Conservation (phyloP, 2,888 invertebrate genomes). For the Synanthedon tipuliformis region DNA sequence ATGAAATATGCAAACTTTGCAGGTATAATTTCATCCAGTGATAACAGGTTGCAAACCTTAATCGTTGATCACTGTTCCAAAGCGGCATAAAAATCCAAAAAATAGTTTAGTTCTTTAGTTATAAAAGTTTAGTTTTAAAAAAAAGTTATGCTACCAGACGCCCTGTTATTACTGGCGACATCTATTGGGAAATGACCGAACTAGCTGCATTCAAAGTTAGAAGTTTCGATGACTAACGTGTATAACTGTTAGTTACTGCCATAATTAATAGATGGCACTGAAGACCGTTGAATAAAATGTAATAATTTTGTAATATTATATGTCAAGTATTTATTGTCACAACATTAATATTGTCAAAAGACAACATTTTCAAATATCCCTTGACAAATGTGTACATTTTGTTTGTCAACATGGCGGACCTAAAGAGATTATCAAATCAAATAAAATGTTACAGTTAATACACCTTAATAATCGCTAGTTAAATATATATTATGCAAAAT, state of each 20-base stretch:
- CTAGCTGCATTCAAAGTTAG: not conserved
- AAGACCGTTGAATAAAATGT: not conserved
- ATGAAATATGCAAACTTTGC: too few species aligned
- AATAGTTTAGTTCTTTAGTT: too few species aligned
- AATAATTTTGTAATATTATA: not conserved
- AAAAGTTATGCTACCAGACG: too few species aligned
- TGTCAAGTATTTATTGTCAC: too few species aligned
- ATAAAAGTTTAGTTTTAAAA: too few species aligned
- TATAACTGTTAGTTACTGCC: not conserved
- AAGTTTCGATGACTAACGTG: too few species aligned
- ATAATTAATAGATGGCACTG: not conserved
- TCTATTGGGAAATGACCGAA: too few species aligned
- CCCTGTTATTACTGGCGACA: too few species aligned
- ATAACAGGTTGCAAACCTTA: too few species aligned
- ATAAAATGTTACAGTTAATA: slow-evolving; percentile 25
- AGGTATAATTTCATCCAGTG: too few species aligned
- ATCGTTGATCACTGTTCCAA: too few species aligned
- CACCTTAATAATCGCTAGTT: not conserved
- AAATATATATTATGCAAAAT: slow-evolving; percentile 12
- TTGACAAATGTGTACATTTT: not conserved
- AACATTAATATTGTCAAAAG: not conserved
- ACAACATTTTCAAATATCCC: not conserved
- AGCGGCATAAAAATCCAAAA: too few species aligned
- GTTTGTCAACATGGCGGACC: slow-evolving; percentile 27
- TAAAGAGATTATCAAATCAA: slow-evolving; percentile 11